These are phyloP conservation scores for Notechis scutatus DNA, from an alignment of 2,113 vertebrate species.

Conservation along the genomic window DNA sequence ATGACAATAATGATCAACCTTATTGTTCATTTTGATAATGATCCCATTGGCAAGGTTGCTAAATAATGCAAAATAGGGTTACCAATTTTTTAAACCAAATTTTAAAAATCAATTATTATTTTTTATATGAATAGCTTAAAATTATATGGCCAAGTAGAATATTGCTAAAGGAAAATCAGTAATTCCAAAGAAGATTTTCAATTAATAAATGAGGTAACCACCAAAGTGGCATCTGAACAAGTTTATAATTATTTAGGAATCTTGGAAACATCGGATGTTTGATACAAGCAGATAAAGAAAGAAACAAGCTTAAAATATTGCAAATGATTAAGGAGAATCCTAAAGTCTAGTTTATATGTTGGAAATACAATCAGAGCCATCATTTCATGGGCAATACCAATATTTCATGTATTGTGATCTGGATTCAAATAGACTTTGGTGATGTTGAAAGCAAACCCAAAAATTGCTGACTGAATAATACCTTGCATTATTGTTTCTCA, in stretches of 20 bases:
- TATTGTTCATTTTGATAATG: not conserved
- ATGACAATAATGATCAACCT: not conserved
- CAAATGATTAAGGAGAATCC: not conserved
- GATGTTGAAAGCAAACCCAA: not conserved
- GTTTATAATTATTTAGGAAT: not conserved
- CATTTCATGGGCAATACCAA: not conserved
- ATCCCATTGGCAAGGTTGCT: not conserved
- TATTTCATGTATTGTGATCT: not conserved
- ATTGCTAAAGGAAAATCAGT: not conserved
- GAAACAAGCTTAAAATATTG: not conserved
- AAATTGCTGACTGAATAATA: not conserved
- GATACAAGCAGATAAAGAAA: not conserved
- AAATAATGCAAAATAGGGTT: not conserved
- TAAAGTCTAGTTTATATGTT: not conserved
- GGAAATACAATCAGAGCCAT: not conserved
- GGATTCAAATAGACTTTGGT: not conserved
- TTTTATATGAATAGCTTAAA: not conserved
- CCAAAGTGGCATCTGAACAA: not conserved
- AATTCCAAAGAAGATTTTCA: not conserved
- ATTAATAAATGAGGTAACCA: not conserved
- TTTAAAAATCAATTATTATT: not conserved
- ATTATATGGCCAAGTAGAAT: not conserved
- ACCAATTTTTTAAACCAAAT: not conserved
- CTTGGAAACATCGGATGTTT: not conserved
- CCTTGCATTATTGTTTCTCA: not conserved